Evolutionary conservation across 2,113 vertebrate genomes (phyloP).

Genomic region (Dicrurus megarhynchus): DNA sequence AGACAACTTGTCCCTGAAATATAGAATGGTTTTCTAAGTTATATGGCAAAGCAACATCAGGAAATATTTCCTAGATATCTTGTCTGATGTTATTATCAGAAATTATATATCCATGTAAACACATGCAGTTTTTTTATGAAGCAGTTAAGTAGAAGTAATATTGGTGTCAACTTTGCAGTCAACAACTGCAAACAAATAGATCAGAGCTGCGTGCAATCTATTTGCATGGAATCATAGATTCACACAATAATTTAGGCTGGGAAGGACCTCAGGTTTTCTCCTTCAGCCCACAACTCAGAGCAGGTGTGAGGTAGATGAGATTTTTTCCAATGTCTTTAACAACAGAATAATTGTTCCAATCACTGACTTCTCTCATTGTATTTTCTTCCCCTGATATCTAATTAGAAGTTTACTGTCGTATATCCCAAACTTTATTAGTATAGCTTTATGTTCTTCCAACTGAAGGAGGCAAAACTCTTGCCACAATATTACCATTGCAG

Average conservation of each 20-base stretch:
- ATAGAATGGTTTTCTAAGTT: not conserved
- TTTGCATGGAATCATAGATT: not conserved
- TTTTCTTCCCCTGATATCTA: not conserved
- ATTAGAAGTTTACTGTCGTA: not conserved
- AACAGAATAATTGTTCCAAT: not conserved
- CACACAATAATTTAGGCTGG: not conserved
- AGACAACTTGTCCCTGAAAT: not conserved
- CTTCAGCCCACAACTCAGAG: not conserved
- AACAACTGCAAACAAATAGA: not conserved
- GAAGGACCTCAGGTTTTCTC: not conserved
- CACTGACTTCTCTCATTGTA: not conserved
- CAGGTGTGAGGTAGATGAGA: not conserved
- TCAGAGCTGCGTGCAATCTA: not conserved
- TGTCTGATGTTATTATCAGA: not conserved
- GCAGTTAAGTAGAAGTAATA: not conserved
- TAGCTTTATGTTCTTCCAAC: not conserved
- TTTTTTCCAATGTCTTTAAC: not conserved
- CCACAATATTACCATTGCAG: not conserved
- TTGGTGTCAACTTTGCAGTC: not conserved
- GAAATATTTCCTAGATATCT: not conserved
- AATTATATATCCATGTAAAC: not conserved
- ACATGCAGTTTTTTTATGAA: not conserved
- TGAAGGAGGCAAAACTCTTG: not conserved
- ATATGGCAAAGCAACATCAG: not conserved
- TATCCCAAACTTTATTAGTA: not conserved